Percentiles rank a stretch among this genome's conserved stretches.
These are phyloP conservation scores for Pipistrellus pipistrellus DNA, from an alignment of 2,797 vertebrate genomes.

Conservation along the genomic window DNA sequence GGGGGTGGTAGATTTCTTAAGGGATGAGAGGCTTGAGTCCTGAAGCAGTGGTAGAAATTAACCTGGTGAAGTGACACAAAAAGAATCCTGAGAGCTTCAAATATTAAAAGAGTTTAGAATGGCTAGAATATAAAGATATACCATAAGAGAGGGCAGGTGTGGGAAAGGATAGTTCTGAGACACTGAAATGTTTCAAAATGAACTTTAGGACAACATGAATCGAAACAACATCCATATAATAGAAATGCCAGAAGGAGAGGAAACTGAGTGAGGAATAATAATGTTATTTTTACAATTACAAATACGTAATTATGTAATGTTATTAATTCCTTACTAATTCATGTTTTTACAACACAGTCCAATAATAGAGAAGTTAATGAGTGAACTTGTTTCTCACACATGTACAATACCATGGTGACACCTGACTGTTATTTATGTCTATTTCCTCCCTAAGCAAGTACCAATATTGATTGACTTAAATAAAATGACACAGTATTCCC, in stretches of 20 bases:
- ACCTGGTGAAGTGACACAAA: neutral
- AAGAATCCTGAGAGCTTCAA: conserved; percentile 47
- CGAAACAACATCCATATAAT: too few relatives aligned
- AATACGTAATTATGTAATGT: neutral
- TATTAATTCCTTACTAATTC: neutral
- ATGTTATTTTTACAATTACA: neutral
- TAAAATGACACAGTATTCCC: conserved; percentile 60
- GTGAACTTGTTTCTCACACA: conserved; percentile 4
- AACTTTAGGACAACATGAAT: too few relatives aligned
- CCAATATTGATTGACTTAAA: neutral
- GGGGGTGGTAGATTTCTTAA: neutral
- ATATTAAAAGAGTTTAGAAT: neutral
- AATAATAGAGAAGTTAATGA: conserved; percentile 24
- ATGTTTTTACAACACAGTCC: conserved; percentile 5
- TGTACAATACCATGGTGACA: neutral
- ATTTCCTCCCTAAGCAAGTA: conserved; percentile 39
- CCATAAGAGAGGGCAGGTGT: neutral
- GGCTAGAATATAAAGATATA: conserved; percentile 31
- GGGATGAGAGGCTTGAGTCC: neutral
- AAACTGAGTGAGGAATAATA: neutral
- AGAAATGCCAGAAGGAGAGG: too few relatives aligned
- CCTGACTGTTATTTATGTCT: conserved; percentile 31
- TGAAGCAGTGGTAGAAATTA: conserved; percentile 38
- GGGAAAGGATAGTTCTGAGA: neutral
- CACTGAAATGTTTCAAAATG: conserved; percentile 28